Percentiles rank a stretch among this genome's conserved stretches.
Evolutionary conservation across 2,888 invertebrate species (phyloP).

Genomic region (Artemia sinica): DNA sequence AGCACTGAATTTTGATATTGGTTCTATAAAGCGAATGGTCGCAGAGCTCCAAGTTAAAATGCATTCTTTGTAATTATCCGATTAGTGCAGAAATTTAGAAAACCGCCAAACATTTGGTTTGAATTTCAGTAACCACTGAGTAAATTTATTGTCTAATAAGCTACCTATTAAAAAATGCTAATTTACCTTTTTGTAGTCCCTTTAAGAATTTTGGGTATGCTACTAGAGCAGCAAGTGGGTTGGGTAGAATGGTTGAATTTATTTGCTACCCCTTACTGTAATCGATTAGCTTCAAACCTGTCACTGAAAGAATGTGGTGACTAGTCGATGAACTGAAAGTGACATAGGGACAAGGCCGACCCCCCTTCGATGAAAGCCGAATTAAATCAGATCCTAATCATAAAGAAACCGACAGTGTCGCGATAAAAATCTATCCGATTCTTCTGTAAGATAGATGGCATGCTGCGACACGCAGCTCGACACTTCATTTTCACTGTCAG

Average conservation of each 20-base stretch:
- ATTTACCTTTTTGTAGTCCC: no score
- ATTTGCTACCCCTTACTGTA: conserved; percentile 13
- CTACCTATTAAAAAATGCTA: no score
- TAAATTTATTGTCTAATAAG: no score
- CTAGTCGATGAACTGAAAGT: neutral
- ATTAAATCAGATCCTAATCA: conserved; percentile 12
- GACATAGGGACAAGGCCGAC: neutral
- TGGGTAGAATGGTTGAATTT: neutral
- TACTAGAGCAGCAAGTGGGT: conserved; percentile 13
- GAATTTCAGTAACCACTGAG: no score
- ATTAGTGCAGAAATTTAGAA: no score
- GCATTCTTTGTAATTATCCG: no score
- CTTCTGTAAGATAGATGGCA: conserved; percentile 8
- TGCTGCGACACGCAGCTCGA: conserved; percentile 11
- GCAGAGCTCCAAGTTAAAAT: no score
- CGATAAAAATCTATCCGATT: conserved; percentile 9
- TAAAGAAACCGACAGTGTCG: conserved; percentile 13
- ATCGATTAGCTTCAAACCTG: conserved; percentile 6
- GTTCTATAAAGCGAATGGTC: no score
- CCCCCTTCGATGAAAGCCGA: conserved; percentile 15
- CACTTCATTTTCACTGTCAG: conserved; percentile 9
- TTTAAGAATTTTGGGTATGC: neutral
- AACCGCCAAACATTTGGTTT: no score
- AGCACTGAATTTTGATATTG: no score
- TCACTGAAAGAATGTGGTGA: conserved; percentile 12